Evolutionary conservation across 2,888 invertebrate species (phyloP).

Genomic region (Acleris literana): DNA sequence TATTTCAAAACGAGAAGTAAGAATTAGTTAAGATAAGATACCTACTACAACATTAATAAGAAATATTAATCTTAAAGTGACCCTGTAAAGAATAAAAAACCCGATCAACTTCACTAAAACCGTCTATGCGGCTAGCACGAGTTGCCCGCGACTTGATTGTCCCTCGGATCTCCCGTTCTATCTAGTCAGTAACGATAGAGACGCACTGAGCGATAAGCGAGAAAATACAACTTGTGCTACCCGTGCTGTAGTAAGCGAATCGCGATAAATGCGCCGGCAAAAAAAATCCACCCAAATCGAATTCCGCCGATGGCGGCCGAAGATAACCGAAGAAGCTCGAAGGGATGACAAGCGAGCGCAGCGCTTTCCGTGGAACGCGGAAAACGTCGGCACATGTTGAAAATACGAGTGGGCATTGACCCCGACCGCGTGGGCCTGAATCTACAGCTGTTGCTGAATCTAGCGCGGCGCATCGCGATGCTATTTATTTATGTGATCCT

Average conservation of each 20-base stretch:
- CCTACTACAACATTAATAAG: too few species aligned
- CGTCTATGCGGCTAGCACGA: too few species aligned
- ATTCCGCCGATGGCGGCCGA: constrained; percentile 57
- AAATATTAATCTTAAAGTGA: not conserved
- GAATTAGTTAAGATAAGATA: too few species aligned
- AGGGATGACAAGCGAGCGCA: constrained; percentile 74
- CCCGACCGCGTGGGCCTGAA: constrained; percentile 72
- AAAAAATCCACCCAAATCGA: constrained; percentile 44
- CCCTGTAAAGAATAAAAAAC: not conserved
- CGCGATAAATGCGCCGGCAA: constrained; percentile 38
- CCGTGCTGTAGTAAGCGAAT: constrained; percentile 8
- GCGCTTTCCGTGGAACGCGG: constrained; percentile 82
- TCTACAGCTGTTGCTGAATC: constrained; percentile 77
- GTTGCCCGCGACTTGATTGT: too few species aligned
- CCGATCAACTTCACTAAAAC: constrained; percentile 2
- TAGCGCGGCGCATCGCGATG: constrained; percentile 66
- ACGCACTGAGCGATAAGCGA: too few species aligned
- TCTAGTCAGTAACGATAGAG: too few species aligned
- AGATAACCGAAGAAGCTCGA: constrained; percentile 67
- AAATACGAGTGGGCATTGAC: constrained; percentile 82
- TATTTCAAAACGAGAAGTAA: too few species aligned
- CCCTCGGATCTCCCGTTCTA: too few species aligned
- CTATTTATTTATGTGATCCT: constrained; percentile 63
- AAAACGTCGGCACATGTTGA: constrained; percentile 82
- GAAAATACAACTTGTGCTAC: too few species aligned